Evolutionary conservation across 2,113 vertebrate genomes (phyloP).

Genomic region (Thamnophis sirtalis): DNA sequence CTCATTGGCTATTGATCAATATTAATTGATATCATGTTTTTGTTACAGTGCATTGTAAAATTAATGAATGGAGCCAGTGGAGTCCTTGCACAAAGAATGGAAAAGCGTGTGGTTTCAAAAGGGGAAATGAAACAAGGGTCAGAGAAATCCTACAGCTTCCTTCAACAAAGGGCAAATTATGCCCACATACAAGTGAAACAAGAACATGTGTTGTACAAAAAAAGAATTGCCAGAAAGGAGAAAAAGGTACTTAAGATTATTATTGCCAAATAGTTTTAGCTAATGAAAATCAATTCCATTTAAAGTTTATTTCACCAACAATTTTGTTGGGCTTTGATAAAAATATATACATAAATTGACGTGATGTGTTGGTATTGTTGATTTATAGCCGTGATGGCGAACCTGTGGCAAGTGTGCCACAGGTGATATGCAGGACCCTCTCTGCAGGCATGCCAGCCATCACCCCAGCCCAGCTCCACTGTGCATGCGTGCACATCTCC

Average conservation of each 20-base stretch:
- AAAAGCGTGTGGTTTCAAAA: constrained; percentile 90
- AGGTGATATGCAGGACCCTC: too few relatives aligned
- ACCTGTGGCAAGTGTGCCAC: too few relatives aligned
- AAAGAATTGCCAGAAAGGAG: constrained; percentile 84
- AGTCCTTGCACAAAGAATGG: constrained; percentile 84
- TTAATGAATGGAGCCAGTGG: constrained; percentile 90
- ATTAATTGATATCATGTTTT: constrained; percentile 48
- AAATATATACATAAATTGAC: neutral
- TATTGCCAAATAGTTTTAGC: constrained; percentile 46
- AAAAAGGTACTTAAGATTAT: constrained; percentile 72
- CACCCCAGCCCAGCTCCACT: too few relatives aligned
- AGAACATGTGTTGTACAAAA: constrained; percentile 88
- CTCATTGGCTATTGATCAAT: neutral
- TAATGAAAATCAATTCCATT: constrained; percentile 13
- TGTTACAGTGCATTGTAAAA: constrained; percentile 89
- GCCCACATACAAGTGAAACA: constrained; percentile 81
- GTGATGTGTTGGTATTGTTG: constrained; percentile 18
- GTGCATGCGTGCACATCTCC: too few relatives aligned
- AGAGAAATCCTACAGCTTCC: constrained; percentile 83
- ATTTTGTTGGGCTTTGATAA: constrained; percentile 1
- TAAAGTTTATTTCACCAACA: constrained; percentile 21
- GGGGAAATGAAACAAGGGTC: constrained; percentile 86
- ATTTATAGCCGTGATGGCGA: constrained; percentile 5
- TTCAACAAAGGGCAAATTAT: constrained; percentile 80
- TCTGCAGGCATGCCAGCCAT: too few relatives aligned